Conservation (phyloP, 2,888 invertebrate genomes). For the Caenorhabditis wallacei region DNA sequence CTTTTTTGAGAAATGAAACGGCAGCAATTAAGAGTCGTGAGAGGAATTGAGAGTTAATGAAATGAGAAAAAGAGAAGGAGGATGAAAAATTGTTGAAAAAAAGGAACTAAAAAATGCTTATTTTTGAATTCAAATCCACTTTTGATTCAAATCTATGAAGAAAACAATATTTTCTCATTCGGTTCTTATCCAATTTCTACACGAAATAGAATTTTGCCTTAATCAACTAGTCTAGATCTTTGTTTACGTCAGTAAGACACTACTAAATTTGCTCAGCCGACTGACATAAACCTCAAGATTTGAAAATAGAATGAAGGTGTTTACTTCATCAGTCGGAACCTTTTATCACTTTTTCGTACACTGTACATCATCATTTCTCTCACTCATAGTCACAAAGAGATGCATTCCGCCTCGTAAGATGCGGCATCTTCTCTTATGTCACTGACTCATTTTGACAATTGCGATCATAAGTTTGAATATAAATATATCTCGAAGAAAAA, state of each 20-base stretch:
- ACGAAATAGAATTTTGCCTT: constrained; percentile 8
- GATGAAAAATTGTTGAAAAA: not conserved
- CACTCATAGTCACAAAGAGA: constrained; percentile 48
- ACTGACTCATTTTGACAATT: constrained; percentile 43
- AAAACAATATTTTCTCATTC: constrained; percentile 10
- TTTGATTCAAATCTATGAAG: not conserved
- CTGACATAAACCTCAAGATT: constrained; percentile 22
- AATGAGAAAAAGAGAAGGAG: constrained; percentile 1
- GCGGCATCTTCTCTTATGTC: constrained; percentile 37
- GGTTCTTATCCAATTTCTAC: constrained; percentile 3
- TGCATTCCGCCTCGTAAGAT: constrained; percentile 36
- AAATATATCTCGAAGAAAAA: not conserved
- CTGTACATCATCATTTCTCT: constrained; percentile 24
- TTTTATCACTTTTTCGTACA: constrained; percentile 39
- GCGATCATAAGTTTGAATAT: constrained; percentile 12
- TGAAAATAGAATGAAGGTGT: constrained; percentile 26
- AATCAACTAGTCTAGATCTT: constrained; percentile 29
- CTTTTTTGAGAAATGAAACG: constrained; percentile 35
- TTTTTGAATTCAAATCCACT: too few species aligned
- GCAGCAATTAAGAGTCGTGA: constrained; percentile 57
- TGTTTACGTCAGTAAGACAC: constrained; percentile 16
- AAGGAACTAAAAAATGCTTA: not conserved
- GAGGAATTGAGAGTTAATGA: constrained; percentile 46
- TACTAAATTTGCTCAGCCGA: constrained; percentile 1
- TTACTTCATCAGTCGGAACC: constrained; percentile 20